Percentiles rank a stretch among this genome's conserved stretches.
These are phyloP conservation scores for Eurypyga helias DNA, from an alignment of 2,113 vertebrate genomes.

Conservation along the genomic window DNA sequence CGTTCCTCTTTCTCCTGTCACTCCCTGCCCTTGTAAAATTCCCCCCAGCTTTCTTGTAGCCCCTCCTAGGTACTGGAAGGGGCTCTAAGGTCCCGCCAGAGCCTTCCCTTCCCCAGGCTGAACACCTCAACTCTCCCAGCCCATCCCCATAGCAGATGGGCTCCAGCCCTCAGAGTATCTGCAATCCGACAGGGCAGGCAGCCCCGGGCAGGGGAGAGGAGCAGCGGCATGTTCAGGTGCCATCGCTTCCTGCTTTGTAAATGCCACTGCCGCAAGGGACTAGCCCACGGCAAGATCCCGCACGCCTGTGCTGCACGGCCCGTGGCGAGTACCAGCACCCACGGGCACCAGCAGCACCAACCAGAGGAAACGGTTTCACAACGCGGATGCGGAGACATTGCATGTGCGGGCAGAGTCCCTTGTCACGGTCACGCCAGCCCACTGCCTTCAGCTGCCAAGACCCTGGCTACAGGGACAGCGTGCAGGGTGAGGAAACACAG, in stretches of 20 bases:
- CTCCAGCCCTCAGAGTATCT: too few species aligned
- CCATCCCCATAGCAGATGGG: too few species aligned
- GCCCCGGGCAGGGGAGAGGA: neutral
- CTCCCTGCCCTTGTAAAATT: too few species aligned
- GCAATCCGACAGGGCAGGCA: too few species aligned
- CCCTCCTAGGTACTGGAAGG: too few species aligned
- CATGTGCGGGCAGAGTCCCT: neutral
- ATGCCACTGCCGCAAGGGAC: neutral
- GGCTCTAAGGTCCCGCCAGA: too few species aligned
- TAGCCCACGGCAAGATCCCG: neutral
- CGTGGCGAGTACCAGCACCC: neutral
- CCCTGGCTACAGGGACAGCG: too few species aligned
- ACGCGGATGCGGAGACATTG: fast-evolving
- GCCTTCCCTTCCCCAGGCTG: too few species aligned
- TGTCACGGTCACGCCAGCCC: fast-evolving
- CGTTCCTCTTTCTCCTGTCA: too few species aligned
- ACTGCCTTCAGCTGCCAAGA: neutral
- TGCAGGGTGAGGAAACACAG: neutral
- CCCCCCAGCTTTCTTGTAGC: too few species aligned
- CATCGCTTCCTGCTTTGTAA: neutral
- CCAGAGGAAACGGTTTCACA: neutral
- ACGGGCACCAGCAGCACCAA: fast-evolving
- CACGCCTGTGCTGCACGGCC: neutral
- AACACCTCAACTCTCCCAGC: too few species aligned
- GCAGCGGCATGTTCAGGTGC: neutral